Percentiles rank a stretch among this genome's conserved stretches.
These are phyloP conservation scores for Cremastobaeus sp. DNA, from an alignment of 2,888 invertebrate species.

Conservation along the genomic window DNA sequence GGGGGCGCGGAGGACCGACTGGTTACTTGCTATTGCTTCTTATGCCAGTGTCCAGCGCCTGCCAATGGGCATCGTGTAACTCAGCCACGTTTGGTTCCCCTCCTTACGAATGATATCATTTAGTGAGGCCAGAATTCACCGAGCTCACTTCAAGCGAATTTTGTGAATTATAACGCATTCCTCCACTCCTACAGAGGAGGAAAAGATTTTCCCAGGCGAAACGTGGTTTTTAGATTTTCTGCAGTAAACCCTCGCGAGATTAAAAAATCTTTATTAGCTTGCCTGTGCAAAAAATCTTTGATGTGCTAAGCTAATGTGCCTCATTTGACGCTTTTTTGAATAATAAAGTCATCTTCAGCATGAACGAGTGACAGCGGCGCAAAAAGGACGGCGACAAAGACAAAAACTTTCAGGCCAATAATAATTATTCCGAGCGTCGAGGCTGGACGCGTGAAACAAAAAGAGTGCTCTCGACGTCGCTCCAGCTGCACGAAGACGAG, in stretches of 20 bases:
- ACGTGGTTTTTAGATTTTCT: too few relatives aligned
- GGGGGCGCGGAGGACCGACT: slow-evolving; percentile 32
- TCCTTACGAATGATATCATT: slow-evolving; percentile 28
- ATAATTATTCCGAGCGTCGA: slow-evolving; percentile 50
- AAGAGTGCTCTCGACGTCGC: slow-evolving; percentile 37
- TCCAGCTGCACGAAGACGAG: slow-evolving; percentile 68
- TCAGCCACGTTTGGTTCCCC: slow-evolving; percentile 51
- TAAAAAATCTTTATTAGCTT: too few relatives aligned
- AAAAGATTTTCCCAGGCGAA: too few relatives aligned
- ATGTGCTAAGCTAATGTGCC: too few relatives aligned
- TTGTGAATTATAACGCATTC: too few relatives aligned
- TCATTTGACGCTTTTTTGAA: slow-evolving; percentile 20
- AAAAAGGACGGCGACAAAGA: slow-evolving; percentile 46
- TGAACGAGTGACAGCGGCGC: slow-evolving; percentile 34
- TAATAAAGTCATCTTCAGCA: slow-evolving; percentile 40
- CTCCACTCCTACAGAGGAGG: too few relatives aligned
- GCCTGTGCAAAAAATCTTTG: too few relatives aligned
- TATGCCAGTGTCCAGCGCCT: slow-evolving; percentile 48
- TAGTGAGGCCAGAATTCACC: slow-evolving; percentile 5
- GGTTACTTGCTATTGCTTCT: slow-evolving; percentile 45
- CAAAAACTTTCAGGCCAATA: slow-evolving; percentile 20
- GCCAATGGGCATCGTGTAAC: slow-evolving; percentile 70
- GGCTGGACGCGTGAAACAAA: slow-evolving; percentile 53
- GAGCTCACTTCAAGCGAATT: too few relatives aligned
- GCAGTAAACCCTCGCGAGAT: too few relatives aligned